phyloP scores from a whole-genome alignment of 1,140 invertebrate species.

The Brachionus manjavacas region DNA sequence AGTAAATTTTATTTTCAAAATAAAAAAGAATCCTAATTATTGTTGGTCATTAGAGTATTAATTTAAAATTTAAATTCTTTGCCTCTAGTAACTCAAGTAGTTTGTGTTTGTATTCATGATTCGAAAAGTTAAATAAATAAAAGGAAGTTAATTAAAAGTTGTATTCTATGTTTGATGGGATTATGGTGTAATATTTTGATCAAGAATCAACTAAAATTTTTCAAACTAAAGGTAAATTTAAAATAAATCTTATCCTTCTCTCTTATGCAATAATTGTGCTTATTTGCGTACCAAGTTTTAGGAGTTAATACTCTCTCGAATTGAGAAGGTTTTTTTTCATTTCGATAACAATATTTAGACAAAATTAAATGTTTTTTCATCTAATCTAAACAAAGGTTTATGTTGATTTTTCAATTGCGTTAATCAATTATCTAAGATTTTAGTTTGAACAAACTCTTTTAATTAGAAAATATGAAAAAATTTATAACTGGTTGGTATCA shows the following conservation, averaged over 20 bases:
- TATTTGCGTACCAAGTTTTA: not conserved
- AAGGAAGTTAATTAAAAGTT: not conserved
- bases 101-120: constrained; percentile 11
- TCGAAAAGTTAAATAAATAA: constrained; percentile 13
- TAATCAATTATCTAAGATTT: not conserved
- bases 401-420: not conserved
- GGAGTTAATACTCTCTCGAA: not conserved
- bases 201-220: not conserved
- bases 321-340: not conserved
- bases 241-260: not conserved
- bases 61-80: constrained; percentile 24
- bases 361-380: not conserved
- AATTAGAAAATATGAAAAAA: not conserved
- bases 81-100: not conserved
- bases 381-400: not conserved
- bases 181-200: not conserved
- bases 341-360: not conserved
- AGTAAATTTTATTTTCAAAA: not conserved
- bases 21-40: not conserved
- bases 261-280: not conserved
- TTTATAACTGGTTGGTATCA: no score
- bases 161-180: not conserved
- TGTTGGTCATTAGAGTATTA: not conserved
- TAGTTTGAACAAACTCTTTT: not conserved
- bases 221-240: constrained; percentile 8